phyloP scores from a whole-genome alignment of 2,888 invertebrate genomes.

The Drosophila paramelanica region DNA sequence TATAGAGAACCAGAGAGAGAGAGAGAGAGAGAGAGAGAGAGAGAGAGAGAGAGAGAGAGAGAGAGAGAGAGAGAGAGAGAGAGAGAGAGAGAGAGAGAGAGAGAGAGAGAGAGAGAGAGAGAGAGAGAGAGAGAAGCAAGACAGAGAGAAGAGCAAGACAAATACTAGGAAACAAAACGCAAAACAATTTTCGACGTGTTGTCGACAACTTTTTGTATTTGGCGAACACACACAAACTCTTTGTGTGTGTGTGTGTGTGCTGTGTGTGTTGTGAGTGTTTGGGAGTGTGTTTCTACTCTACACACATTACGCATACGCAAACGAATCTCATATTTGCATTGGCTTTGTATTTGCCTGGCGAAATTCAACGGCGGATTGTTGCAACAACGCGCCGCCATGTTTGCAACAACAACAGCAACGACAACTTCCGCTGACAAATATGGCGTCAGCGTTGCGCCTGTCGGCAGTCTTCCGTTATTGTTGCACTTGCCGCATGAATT shows the following conservation, averaged over 20 bases:
- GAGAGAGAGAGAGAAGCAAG: no score
- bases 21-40: no score
- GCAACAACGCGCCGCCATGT: conserved; percentile 38
- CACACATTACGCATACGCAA: conserved; percentile 53
- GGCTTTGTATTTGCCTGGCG: conserved; percentile 66
- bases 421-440: conserved; percentile 70
- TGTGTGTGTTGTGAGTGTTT: conserved; percentile 29
- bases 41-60: background rate
- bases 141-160: no score
- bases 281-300: conserved; percentile 7
- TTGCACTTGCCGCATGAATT: conserved; percentile 57
- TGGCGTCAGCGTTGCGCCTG: conserved; percentile 41
- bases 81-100: no score
- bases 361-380: conserved; percentile 44
- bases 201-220: conserved; percentile 50
- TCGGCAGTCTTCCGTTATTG: conserved; percentile 43
- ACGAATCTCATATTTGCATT: conserved; percentile 68
- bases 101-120: no score
- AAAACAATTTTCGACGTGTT: conserved; percentile 58
- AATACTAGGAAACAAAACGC: conserved; percentile 31
- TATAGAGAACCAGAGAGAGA: no score
- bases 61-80: no score
- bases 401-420: conserved; percentile 19
- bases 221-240: conserved; percentile 21
- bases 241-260: background rate